phyloP scores from a whole-genome alignment of 1,140 invertebrate genomes.

The Lineus longissimus region DNA sequence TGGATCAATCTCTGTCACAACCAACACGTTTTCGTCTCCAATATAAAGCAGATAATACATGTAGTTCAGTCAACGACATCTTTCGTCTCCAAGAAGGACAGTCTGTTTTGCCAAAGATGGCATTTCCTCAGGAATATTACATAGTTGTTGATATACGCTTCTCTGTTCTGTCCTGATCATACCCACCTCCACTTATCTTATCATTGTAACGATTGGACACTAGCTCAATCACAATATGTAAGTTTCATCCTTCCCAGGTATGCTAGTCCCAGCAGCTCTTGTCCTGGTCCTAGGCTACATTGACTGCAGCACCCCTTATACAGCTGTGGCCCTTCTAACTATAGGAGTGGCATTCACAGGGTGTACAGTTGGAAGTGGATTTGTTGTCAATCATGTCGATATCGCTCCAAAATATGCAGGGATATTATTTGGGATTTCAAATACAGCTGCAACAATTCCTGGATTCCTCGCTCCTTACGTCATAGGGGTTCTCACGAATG shows the following conservation, averaged over 20 bases:
- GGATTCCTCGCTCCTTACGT: slow-evolving; percentile 77
- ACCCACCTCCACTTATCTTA: too few relatives aligned
- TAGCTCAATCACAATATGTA: too few relatives aligned
- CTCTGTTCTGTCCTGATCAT: too few relatives aligned
- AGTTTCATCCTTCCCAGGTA: neutral
- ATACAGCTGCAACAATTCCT: slow-evolving; percentile 78
- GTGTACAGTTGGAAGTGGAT: slow-evolving; percentile 79
- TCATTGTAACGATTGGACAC: too few relatives aligned
- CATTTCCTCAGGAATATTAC: too few relatives aligned
- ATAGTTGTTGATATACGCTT: too few relatives aligned
- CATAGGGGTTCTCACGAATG: slow-evolving; percentile 68
- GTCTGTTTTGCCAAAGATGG: too few relatives aligned
- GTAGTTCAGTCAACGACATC: too few relatives aligned
- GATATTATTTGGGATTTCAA: slow-evolving; percentile 77
- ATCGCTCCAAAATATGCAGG: slow-evolving; percentile 70
- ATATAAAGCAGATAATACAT: too few relatives aligned
- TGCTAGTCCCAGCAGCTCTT: slow-evolving; percentile 37
- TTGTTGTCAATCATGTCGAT: slow-evolving; percentile 81
- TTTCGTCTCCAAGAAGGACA: too few relatives aligned
- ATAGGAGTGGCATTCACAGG: slow-evolving; percentile 72
- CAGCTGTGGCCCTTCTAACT: slow-evolving; percentile 78
- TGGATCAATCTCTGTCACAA: too few relatives aligned
- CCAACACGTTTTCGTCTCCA: too few relatives aligned
- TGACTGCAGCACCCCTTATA: slow-evolving; percentile 53
- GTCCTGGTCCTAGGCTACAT: slow-evolving; percentile 49